A percentile compares a stretch with the other conserved stretches of the same genome.
phyloP scores from a whole-genome alignment of 2,797 vertebrate genomes.

The Fistularia commersonii region DNA sequence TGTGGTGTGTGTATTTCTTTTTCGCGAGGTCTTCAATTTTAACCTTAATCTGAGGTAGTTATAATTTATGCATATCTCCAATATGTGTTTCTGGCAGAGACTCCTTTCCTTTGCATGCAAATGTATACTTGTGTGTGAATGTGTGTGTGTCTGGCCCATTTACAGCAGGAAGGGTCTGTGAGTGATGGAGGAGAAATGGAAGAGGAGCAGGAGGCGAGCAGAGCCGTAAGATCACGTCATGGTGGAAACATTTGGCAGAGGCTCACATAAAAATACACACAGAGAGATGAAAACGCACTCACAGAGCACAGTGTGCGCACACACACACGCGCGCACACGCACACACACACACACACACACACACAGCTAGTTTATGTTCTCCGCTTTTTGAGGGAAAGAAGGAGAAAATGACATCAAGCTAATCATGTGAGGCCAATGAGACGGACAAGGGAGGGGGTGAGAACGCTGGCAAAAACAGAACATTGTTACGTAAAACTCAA shows the following conservation, averaged over 20 bases:
- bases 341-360: constrained; percentile 15
- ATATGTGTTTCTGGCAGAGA: constrained; percentile 1
- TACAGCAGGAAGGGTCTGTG: constrained; percentile 25
- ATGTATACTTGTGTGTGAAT: constrained; percentile 4
- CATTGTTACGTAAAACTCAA: constrained; percentile 65
- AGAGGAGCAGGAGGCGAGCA: constrained; percentile 56
- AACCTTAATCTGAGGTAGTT: constrained; percentile 13
- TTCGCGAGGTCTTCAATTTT: not conserved
- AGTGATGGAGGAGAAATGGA: constrained; percentile 51
- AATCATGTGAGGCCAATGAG: constrained; percentile 77
- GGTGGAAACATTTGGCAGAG: constrained; percentile 76
- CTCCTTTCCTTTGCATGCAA: constrained; percentile 16
- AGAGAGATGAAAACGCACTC: constrained; percentile 1
- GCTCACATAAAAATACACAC: constrained; percentile 52
- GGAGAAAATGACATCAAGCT: constrained; percentile 77
- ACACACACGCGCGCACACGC: constrained; percentile 11
- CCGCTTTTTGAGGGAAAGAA: constrained; percentile 57
- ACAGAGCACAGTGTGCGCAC: not conserved
- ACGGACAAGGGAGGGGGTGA: constrained; percentile 47
- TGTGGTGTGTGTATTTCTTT: not conserved
- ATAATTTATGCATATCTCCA: constrained; percentile 11
- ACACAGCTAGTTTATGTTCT: constrained; percentile 68
- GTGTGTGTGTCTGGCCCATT: constrained; percentile 20
- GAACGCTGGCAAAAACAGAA: constrained; percentile 54
- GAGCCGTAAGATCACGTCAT: constrained; percentile 73